These are phyloP conservation scores for Gonioctena quinquepunctata DNA, from an alignment of 1,140 invertebrate species.

Conservation along the genomic window DNA sequence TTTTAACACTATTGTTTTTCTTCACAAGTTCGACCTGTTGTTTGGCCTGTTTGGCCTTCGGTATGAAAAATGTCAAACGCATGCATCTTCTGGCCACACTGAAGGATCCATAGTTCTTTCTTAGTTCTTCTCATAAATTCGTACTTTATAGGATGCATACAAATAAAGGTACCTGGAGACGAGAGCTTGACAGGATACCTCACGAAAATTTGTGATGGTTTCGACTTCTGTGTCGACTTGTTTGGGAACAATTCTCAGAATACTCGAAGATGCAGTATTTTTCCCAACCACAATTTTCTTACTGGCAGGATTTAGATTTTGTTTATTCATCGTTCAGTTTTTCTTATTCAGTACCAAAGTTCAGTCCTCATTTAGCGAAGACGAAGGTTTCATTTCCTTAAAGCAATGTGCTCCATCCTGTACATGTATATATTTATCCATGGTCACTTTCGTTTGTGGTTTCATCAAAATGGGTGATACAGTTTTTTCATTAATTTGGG, in stretches of 20 bases:
- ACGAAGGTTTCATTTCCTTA: too few relatives aligned
- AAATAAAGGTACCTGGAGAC: not conserved
- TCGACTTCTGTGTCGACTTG: not conserved
- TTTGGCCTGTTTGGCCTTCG: not conserved
- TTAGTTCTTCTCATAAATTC: not conserved
- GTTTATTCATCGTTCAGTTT: not conserved
- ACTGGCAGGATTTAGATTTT: not conserved
- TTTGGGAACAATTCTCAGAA: not conserved
- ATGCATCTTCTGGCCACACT: not conserved
- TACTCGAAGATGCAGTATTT: not conserved
- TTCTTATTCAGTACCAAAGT: too few relatives aligned
- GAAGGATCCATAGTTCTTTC: not conserved
- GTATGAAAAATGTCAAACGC: conserved; percentile 3
- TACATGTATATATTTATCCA: too few relatives aligned
- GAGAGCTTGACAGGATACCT: not conserved
- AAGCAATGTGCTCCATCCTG: too few relatives aligned
- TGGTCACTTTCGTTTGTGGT: too few relatives aligned
- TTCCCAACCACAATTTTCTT: not conserved
- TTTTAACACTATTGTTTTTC: too few relatives aligned
- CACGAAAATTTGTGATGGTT: not conserved
- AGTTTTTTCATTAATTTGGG: too few relatives aligned
- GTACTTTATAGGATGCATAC: not conserved
- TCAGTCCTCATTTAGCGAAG: too few relatives aligned
- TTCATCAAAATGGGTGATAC: too few relatives aligned
- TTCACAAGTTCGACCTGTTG: not conserved